Conservation (phyloP, 2,797 vertebrate species). For the Pogoniulus pusillus region DNA sequence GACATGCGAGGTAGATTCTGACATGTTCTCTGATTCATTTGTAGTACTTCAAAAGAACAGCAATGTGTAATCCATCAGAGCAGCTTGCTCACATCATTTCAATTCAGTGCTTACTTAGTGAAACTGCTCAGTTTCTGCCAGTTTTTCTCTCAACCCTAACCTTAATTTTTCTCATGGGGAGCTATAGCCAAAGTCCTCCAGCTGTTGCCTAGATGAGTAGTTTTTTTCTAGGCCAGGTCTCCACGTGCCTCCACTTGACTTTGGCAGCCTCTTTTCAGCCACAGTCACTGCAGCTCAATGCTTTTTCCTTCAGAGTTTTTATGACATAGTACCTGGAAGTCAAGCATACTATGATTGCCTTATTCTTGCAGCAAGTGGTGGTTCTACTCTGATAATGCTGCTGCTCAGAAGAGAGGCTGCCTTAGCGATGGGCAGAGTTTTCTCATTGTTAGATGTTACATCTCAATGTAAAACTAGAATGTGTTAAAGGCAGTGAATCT, state of each 20-base stretch:
- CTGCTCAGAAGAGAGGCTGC: neutral
- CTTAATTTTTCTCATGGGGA: neutral
- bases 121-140: neutral
- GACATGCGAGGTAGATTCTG: neutral
- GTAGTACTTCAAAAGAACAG: neutral
- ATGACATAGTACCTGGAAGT: neutral
- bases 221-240: neutral
- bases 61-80: too few relatives aligned
- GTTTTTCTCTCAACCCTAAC: neutral
- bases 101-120: neutral
- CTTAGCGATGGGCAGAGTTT: neutral
- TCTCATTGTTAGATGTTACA: neutral
- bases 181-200: neutral
- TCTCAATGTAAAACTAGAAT: neutral
- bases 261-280: neutral
- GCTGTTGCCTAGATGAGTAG: neutral
- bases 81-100: neutral
- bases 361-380: neutral
- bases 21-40: neutral
- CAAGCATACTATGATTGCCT: accelerated
- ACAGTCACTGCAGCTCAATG: neutral
- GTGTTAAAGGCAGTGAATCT: neutral
- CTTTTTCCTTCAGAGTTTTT: neutral
- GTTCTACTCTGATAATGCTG: neutral
- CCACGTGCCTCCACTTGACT: accelerated